Percentiles rank a stretch among this genome's conserved stretches.
These are phyloP conservation scores for Arenicola marina DNA, from an alignment of 2,888 invertebrate species.

Conservation along the genomic window DNA sequence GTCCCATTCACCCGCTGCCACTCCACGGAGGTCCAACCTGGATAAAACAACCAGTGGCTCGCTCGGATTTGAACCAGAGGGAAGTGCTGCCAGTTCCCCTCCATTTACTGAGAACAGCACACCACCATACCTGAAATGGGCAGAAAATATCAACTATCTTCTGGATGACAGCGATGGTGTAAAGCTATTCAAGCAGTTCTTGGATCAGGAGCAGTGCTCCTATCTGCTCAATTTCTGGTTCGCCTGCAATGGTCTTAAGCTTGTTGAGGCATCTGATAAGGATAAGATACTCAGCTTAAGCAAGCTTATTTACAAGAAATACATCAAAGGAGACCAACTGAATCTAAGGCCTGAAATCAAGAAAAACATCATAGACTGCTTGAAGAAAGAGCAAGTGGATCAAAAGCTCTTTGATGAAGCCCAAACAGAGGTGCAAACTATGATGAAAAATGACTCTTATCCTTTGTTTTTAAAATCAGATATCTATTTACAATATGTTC, in stretches of 20 bases:
- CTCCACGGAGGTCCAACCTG: conserved; percentile 55
- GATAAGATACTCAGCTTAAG: conserved; percentile 71
- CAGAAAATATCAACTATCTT: conserved; percentile 79
- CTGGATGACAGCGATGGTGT: conserved; percentile 89
- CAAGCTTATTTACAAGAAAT: conserved; percentile 67
- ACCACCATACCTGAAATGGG: conserved; percentile 87
- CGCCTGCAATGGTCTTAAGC: conserved; percentile 66
- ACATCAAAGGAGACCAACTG: conserved; percentile 74
- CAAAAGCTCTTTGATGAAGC: conserved; percentile 84
- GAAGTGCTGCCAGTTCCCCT: conserved; percentile 64
- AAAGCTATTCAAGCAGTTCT: conserved; percentile 74
- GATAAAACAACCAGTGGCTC: conserved; percentile 37
- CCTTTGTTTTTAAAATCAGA: conserved; percentile 91
- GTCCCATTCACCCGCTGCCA: conserved; percentile 47
- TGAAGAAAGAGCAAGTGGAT: conserved; percentile 66
- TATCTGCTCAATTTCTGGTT: conserved; percentile 75
- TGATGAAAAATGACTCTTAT: conserved; percentile 86
- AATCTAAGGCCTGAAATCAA: conserved; percentile 71
- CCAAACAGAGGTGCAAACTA: conserved; percentile 79
- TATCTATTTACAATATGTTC: conserved; percentile 73
- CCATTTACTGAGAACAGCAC: conserved; percentile 58
- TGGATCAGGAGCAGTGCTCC: conserved; percentile 56
- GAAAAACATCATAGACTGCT: conserved; percentile 68
- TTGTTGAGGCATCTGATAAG: conserved; percentile 64
- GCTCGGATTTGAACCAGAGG: conserved; percentile 68